phyloP scores from a whole-genome alignment of 2,888 invertebrate genomes.

The Rugalucina vietnamica region DNA sequence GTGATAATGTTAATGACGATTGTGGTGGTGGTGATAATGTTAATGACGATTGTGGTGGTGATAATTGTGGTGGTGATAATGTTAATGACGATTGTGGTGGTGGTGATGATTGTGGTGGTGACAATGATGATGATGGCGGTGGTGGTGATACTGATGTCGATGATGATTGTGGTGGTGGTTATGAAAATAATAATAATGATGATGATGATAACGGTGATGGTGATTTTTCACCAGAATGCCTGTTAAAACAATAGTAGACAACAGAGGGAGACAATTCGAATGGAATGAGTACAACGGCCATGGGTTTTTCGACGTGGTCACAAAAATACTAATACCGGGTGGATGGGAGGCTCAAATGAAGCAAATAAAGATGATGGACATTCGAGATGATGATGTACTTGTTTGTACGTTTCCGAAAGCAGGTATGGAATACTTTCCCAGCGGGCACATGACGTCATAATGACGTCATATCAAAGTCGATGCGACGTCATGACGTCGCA shows the following conservation, averaged over 20 bases:
- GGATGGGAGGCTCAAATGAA: background rate
- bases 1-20: background rate
- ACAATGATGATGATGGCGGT: background rate
- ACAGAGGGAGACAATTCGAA: background rate
- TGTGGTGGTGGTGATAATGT: background rate
- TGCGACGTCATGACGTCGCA: too few relatives aligned
- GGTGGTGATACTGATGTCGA: background rate
- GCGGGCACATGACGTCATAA: too few relatives aligned
- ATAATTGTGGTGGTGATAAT: background rate
- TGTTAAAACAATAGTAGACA: background rate
- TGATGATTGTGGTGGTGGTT: background rate
- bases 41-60: background rate
- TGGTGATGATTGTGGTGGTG: background rate
- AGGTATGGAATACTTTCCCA: too few relatives aligned
- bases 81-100: background rate
- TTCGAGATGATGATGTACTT: background rate
- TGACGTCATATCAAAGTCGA: too few relatives aligned
- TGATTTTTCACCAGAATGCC: background rate
- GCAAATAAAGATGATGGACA: background rate
- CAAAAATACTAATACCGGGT: background rate
- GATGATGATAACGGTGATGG: background rate
- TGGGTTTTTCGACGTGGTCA: background rate
- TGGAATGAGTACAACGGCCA: background rate
- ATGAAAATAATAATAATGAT: background rate
- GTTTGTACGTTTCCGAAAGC: background rate